Conservation (phyloP, 2,888 invertebrate genomes). For the Orthosia gothica region DNA sequence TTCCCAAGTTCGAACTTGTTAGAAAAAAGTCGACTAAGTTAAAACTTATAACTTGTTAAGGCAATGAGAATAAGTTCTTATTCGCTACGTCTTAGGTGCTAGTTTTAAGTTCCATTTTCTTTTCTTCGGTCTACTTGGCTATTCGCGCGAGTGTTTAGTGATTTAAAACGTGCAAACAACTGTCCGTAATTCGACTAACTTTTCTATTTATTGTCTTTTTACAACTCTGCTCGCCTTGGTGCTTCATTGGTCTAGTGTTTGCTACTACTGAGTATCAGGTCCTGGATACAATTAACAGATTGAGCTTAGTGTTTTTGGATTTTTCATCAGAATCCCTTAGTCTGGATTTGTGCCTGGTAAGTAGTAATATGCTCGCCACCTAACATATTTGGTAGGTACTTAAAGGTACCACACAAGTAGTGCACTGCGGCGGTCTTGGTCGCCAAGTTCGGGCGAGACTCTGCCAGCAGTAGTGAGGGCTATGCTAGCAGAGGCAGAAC, state of each 20-base stretch:
- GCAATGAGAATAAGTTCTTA: constrained; percentile 24
- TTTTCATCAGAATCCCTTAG: background rate
- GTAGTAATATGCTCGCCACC: background rate
- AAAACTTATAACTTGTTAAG: constrained; percentile 31
- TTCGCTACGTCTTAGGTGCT: constrained; percentile 2
- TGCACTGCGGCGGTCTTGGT: too few relatives aligned
- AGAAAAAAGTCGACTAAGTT: constrained; percentile 49
- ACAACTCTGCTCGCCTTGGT: background rate
- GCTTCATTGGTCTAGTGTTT: background rate
- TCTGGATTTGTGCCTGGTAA: background rate
- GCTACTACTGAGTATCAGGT: background rate
- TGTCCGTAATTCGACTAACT: background rate
- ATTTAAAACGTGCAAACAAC: background rate
- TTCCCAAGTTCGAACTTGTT: constrained; percentile 38
- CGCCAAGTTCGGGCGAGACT: too few relatives aligned
- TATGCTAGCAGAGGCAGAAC: too few relatives aligned
- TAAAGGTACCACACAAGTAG: too few relatives aligned
- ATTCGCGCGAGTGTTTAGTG: background rate
- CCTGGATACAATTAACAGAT: background rate
- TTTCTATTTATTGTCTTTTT: background rate
- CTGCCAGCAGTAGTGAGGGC: too few relatives aligned
- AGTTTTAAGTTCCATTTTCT: constrained; percentile 14
- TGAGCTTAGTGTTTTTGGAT: background rate
- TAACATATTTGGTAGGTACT: too few relatives aligned
- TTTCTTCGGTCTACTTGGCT: background rate